Evolutionary conservation across 1,140 invertebrate species (phyloP), one percentile per base, ranked within the genome.

Genomic region (Dufourea novaeangliae): DNA sequence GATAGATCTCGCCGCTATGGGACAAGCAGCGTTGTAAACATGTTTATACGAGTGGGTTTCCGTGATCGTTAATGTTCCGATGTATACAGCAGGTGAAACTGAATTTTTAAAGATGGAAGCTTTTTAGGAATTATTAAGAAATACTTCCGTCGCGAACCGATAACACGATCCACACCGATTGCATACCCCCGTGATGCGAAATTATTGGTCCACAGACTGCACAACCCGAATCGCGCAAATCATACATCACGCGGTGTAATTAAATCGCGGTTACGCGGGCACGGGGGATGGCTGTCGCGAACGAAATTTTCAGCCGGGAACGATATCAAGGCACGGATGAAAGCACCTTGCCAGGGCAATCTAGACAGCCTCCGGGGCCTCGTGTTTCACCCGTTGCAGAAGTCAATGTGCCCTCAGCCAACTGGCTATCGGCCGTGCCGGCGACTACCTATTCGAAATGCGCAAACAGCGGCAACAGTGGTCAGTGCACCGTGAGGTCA

Each of bases 401-500:
- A 76, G 73, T 69, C 66, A 64, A 64, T 71, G 74, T 25, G 41
- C 64, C 57, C 56, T 34, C 27, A 54, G 72, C 66, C 67, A 44
- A 62, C 56, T 69, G 56, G 63, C 27, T 83, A 72, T 64, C 79
- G 56, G 52, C 39, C 8, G 32, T 56, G 66, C 74, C 20, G 63
- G 44, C 63, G 62, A 83, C 75, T 76, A 79, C 56, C 62, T 27
- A 62, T 83, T 78, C 81, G 76, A 78, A 84, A 79, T 61, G 69
- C 62, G 54, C 76, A 63, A 83, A 62, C 67, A 75, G 50, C 66
- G 76, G 46, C 69, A 79, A 66, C 75, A 73, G 76, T 78, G 69
- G 74, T 73, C 82, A 66, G 59, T 82, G 82, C 66, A 79, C 62
- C 80, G 86, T 79, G 81, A 89, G 87, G 85, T 88, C 85, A 87